Evolutionary conservation across 2,113 vertebrate genomes (phyloP).

Genomic region (Lycocorax pyrrhopterus): DNA sequence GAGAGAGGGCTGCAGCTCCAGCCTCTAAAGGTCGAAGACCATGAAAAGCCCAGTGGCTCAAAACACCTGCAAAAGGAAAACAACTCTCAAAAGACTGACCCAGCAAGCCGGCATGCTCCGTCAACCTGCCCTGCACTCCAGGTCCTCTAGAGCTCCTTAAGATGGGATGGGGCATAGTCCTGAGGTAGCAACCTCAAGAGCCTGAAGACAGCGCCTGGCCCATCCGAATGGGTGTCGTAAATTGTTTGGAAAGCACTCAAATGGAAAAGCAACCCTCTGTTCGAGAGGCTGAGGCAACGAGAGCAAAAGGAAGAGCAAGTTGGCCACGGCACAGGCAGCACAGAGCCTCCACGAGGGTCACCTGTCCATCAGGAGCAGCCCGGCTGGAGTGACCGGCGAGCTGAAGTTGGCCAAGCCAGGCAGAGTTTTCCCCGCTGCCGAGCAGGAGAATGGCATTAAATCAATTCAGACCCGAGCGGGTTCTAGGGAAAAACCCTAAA

Average conservation of each 20-base stretch:
- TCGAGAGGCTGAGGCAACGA: constrained; percentile 18
- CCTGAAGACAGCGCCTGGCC: constrained; percentile 20
- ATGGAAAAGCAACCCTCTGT: background rate
- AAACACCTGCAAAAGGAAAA: constrained; percentile 68
- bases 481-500: constrained; percentile 47
- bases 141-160: constrained; percentile 26
- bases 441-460: constrained; percentile 28
- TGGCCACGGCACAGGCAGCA: background rate
- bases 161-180: background rate
- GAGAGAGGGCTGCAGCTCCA: constrained; percentile 60
- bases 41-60: constrained; percentile 58
- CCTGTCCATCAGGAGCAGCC: background rate
- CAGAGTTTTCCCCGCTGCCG: constrained; percentile 2
- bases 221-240: background rate
- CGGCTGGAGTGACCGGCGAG: background rate
- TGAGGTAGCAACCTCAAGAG: constrained; percentile 26
- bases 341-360: background rate
- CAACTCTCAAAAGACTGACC: constrained; percentile 59
- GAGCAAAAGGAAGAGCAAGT: constrained; percentile 38
- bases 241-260: constrained; percentile 27
- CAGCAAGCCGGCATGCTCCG: constrained; percentile 9
- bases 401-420: constrained; percentile 6
- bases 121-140: constrained; percentile 23
- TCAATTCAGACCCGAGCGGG: constrained; percentile 43
- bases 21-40: constrained; percentile 57